Percentiles rank a stretch among this genome's conserved stretches.
These are phyloP conservation scores for Lasiurus borealis DNA, from an alignment of 2,113 vertebrate genomes.

Conservation along the genomic window DNA sequence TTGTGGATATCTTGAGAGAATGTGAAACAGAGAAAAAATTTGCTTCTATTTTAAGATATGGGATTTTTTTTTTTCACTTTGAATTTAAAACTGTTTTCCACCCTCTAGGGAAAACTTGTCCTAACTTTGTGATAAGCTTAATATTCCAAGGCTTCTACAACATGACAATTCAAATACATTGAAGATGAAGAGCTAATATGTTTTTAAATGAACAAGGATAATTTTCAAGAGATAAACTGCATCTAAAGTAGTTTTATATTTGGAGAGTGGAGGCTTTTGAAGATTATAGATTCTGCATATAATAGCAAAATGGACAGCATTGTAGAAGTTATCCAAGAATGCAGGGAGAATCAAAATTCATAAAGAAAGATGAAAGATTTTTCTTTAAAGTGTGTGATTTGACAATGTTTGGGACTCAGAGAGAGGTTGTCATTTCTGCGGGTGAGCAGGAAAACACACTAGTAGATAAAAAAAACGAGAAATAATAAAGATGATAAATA, in stretches of 20 bases:
- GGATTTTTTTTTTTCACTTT: conserved; percentile 62
- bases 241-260: conserved; percentile 64
- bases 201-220: conserved; percentile 75
- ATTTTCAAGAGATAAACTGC: conserved; percentile 76
- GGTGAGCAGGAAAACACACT: neutral
- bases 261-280: conserved; percentile 60
- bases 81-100: conserved; percentile 74
- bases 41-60: conserved; percentile 76
- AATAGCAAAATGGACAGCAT: conserved; percentile 40
- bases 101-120: conserved; percentile 66
- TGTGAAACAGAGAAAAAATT: conserved; percentile 74
- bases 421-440: neutral
- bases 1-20: conserved; percentile 78
- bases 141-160: conserved; percentile 46
- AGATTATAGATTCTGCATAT: conserved; percentile 37
- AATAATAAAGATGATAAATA: neutral
- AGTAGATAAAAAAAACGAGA: neutral
- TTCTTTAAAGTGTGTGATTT: conserved; percentile 10
- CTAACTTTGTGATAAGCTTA: conserved; percentile 76
- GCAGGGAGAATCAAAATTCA: conserved; percentile 40
- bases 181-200: conserved; percentile 72
- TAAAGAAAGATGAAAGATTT: conserved; percentile 36
- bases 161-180: conserved; percentile 68
- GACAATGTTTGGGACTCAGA: neutral
- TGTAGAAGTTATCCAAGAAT: conserved; percentile 38